Evolutionary conservation across 2,797 vertebrate genomes (phyloP), one percentile per base, ranked within the genome.

Genomic region (Diceros bicornis): DNA sequence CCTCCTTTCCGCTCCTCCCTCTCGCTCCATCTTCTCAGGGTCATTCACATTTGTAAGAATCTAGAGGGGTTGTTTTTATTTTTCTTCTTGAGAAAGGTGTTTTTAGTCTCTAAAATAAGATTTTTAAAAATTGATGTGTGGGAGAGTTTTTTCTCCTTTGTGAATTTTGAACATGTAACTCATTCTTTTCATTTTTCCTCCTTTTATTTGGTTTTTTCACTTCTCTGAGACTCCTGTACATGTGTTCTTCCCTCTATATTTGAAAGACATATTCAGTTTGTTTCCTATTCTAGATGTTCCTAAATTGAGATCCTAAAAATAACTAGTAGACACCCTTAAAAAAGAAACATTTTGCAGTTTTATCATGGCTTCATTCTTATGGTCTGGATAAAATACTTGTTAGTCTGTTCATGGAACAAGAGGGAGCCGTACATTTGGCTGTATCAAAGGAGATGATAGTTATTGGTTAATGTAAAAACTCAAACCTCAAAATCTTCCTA

Each of bases 261-360:
- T 59, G 78, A 57, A 91, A 66, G 47, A 37, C 59, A 5, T 2
- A 20, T 68, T 78, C 34, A 52, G 9, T 66, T 37, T 75, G 41
- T 74, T 79, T 91, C 78, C 62, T 89, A n/a, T 41, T 27, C 74
- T 59, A 57, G 23, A 72, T 72, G 50, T 29, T 82, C 68, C 75
- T 64, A 83, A 85, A 74, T 23, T 32, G 41, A 82, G 59, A 69
- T 78, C 27, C 79, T 74, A 74, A 89, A 52, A 96, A 74, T 91
- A 84, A 64, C 64, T 61, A 27, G 44, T 23, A 55, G 47, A 88
- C 66, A 29, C 41, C 37, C 77, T 92, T 83, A 55, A 85, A 85
- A 90, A 79, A 66, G 32, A 93, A 96, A 27, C 55, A 16, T 29
- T 82, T 81, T 11, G 14, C 50, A 41, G 27, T 83, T 88, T 86